phyloP scores from a whole-genome alignment of 2,888 invertebrate species.

The Agonopterix subpropinquella region DNA sequence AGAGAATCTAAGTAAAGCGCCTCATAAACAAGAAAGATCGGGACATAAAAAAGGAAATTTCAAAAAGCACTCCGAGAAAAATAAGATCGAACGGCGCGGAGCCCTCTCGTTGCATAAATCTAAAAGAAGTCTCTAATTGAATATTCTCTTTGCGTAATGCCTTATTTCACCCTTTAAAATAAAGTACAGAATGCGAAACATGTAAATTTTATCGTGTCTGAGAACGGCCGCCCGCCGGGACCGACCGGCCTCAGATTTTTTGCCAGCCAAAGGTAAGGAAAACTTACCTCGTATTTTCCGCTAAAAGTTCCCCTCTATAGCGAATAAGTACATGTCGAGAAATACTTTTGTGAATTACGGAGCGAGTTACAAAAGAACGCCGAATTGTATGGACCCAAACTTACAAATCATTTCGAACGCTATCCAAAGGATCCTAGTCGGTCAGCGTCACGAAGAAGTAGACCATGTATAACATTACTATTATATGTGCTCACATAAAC shows the following conservation, averaged over 20 bases:
- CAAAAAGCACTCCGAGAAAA: conserved; percentile 28
- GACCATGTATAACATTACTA: conserved; percentile 14
- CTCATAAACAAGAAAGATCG: conserved; percentile 24
- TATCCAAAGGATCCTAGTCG: conserved; percentile 32
- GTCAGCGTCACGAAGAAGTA: conserved; percentile 28
- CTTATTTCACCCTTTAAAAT: conserved; percentile 72
- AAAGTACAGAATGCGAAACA: conserved; percentile 70
- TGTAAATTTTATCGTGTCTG: conserved; percentile 72
- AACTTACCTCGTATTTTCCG: conserved; percentile 70
- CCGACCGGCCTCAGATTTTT: conserved; percentile 52
- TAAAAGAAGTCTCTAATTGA: conserved; percentile 65
- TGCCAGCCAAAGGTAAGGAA: conserved; percentile 55
- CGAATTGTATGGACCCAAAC: conserved; percentile 42
- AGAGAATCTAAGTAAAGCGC: neutral
- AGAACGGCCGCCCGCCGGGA: conserved; percentile 42
- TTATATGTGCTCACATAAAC: conserved; percentile 3
- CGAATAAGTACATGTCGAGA: conserved; percentile 52
- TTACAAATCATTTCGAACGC: conserved; percentile 50
- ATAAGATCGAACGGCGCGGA: conserved; percentile 31
- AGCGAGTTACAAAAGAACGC: conserved; percentile 57
- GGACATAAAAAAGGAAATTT: conserved; percentile 23
- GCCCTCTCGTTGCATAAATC: conserved; percentile 49
- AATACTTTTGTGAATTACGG: conserved; percentile 66
- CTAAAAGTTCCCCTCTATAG: conserved; percentile 59
- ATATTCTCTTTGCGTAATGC: conserved; percentile 70